Base-by-base conservation (phyloP, 2,113 vertebrate species). In the Strix aluco region DNA sequence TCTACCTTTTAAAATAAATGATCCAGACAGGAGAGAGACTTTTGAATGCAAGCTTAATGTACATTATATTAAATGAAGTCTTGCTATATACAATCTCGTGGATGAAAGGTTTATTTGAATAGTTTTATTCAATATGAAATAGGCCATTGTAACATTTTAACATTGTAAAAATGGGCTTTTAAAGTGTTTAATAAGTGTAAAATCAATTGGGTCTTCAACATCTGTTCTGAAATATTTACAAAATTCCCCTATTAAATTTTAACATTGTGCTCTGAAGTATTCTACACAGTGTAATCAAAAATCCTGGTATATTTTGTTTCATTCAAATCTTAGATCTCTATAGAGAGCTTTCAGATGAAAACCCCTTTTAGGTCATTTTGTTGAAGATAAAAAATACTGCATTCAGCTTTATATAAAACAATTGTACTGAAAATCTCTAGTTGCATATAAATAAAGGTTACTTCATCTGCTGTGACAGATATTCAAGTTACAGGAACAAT, bases 101-200 rank as follows among this genome's bases (percentile, higher is more conserved):
- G 74, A 86, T 88, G 63, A 92, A 92, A 92, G n/a, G 29, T 71
- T 95, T 92, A 82, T 90, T 83, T 94, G 61, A 97, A 94, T 73
- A 80, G 32, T 77, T 94, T 96, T 78, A 91, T 91, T 79, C 63
- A 72, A 27, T 81, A 96, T 91, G 23, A 93, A 88, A 74, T 78
- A 69, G 25, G 26, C 15, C 44, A 85, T 57, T 96, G 30, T 95
- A 80, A 86, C 42, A 82, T 4, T 87, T 87, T 13, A 81, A 25
- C 11, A n/a, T 47, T 72, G 63, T 77, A 92, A 89, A 90, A 90
- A 88, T n/a, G 10, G 29, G 22, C 5, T 71, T 91, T 95, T 77
- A 23, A 21, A 69, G 36, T 80, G 36, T 85, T 92, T 91, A 93
- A 90, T 81, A 77, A 0, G 4, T 93, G 70, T 85, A 94, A 95